Evolutionary conservation across 2,797 vertebrate species (phyloP), one percentile per base, ranked within the genome.

Genomic region (Hafferia zeledoni): DNA sequence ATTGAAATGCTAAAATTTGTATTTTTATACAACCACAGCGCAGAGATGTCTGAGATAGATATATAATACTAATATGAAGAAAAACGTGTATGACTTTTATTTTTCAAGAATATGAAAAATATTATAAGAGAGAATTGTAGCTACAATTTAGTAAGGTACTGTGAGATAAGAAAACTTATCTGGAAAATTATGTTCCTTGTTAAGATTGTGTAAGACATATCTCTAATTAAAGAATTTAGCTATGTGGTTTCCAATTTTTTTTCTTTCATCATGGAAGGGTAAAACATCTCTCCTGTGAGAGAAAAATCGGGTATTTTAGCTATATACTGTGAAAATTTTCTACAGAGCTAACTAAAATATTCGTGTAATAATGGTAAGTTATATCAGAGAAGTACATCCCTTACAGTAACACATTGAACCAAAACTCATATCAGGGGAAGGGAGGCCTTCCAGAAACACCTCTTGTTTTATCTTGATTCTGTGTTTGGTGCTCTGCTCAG

Each of bases 381-480:
- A 19, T 4, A 14, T 70, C 1, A 22, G 31, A 70, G 41, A 83
- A 74, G 9, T 46, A n/a, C 13, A 49, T 64, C 17, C 28, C 41
- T 80, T 91, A 18, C 12, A 79, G 27, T 20, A 44, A 22, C 50
- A 22, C 1, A 1, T 5, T 52, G 44, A 89, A 75, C 3, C n/a
- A 50, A 72, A 95, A n/a, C 24, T 56, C n/a, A 24, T 67, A 39
- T 41, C 9, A 71, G 59, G 20, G 35, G 46, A 75, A 31, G 22
- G 13, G 37, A 53, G 19, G 6, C 22, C 68, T 93, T 88, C 43
- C 37, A 89, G 56, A 83, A 83, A 61, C 12, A 24, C 27, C 13
- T 80, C 44, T 83, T 89, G 28, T 84, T 93, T 87, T 93, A 49
- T 85, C 91, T 91, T 56, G 11, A 7, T 88, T 93, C 55, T 24